Evolutionary conservation across 2,797 vertebrate genomes (phyloP), one percentile per base, ranked within the genome.

Genomic region (Dendrocincla fuliginosa): DNA sequence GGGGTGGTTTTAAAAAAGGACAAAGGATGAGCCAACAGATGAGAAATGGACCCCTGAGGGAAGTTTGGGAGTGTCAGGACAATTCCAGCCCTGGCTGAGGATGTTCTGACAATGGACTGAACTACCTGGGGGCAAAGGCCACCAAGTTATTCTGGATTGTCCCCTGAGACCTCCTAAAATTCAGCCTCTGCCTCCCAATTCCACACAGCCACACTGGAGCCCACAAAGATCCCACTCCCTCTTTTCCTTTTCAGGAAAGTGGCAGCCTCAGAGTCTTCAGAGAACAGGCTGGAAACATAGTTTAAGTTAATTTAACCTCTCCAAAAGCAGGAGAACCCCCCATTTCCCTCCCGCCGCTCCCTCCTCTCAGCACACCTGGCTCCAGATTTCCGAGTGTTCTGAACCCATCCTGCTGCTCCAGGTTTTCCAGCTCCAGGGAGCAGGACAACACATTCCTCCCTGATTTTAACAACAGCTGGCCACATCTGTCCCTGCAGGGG

Each of bases 321-420:
- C 81, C 39, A 69, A 79, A 61, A 1, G 0, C 64, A 42, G 84
- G 46, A 37, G 49, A 63, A 74, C 11, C 4, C 11, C 14, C 7
- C 9, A 3, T 23, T 41, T 42, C 17, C 11, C 30, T 22, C 37
- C 30, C 11, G 20, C 44, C 8, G 44, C 22, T 47, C 22, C 47
- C 17, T 68, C 8, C 56, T 23, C 17, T 44, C 5, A 27, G 57
- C 39, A 55, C 30, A 16, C 13, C 68, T 4, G n/a, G 30, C 9
- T 69, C 22, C 12, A 10, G 16, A 2, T 52, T n/a, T 6, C 13
- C 9, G 42, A 61, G 64, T 0, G 3, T 6, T 50, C 78, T 2
- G 4, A 13, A 3, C 17, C 2, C 23, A 1, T 32, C 30, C 47
- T 0, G 10, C 50, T 47, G 46, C 23, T 47, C 46, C 46, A 49